phyloP scores from a whole-genome alignment of 1,140 invertebrate species.

The Stegodyphus dumicola region DNA sequence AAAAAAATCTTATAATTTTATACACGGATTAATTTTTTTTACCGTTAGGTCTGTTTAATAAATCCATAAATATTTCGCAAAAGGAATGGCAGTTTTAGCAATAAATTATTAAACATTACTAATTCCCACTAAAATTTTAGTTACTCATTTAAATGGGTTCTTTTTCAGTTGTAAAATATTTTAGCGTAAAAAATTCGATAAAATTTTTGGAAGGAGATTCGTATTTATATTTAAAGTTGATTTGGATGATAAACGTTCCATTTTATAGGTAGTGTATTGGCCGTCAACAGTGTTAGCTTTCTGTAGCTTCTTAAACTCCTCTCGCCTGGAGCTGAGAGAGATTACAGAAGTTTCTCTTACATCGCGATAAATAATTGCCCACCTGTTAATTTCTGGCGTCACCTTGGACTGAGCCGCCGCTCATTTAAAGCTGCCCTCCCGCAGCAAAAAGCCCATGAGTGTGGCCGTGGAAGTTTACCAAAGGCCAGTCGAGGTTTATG shows the following conservation, averaged over 20 bases:
- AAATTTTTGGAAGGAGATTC: too few relatives aligned
- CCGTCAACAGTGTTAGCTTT: neutral
- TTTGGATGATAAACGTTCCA: neutral
- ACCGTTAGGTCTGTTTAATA: too few relatives aligned
- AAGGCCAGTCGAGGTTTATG: too few relatives aligned
- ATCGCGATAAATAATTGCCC: conserved; percentile 51
- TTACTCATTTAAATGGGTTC: too few relatives aligned
- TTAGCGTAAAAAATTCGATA: too few relatives aligned
- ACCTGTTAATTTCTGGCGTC: conserved; percentile 56
- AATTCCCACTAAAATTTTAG: too few relatives aligned
- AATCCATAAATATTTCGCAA: too few relatives aligned
- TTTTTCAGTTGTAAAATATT: too few relatives aligned
- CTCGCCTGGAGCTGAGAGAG: neutral
- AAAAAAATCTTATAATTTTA: too few relatives aligned
- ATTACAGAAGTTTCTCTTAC: conserved; percentile 41
- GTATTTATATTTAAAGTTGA: neutral
- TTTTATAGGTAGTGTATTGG: neutral
- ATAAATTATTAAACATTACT: too few relatives aligned
- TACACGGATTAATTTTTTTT: too few relatives aligned
- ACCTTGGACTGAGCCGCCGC: neutral
- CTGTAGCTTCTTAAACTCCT: neutral
- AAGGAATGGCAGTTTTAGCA: too few relatives aligned
- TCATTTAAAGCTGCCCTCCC: neutral
- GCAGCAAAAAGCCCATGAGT: neutral
- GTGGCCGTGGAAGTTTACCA: neutral